These are phyloP conservation scores for Stegana nigrithorax DNA, from an alignment of 2,888 invertebrate species.

Conservation along the genomic window DNA sequence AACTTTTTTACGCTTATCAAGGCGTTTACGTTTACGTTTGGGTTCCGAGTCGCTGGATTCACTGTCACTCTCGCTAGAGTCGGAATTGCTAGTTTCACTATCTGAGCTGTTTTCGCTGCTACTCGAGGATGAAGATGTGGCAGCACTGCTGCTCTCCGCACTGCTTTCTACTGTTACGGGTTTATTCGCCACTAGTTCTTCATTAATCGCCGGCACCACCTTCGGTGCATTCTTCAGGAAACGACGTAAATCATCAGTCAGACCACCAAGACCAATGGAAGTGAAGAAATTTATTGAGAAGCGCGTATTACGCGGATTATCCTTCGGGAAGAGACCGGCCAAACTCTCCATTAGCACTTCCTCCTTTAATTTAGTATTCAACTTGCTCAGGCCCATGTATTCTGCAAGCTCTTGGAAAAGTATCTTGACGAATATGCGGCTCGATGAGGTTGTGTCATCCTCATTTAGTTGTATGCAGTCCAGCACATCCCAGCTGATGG, in stretches of 20 bases:
- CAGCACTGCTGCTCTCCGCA: not conserved
- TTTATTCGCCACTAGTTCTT: conserved; percentile 62
- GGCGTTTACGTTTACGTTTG: conserved; percentile 40
- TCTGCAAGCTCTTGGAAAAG: conserved; percentile 96
- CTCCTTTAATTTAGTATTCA: conserved; percentile 92
- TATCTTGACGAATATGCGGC: conserved; percentile 97
- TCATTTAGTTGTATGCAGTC: conserved; percentile 92
- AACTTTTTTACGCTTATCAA: conserved; percentile 35
- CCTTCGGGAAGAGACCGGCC: conserved; percentile 92
- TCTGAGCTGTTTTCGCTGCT: conserved; percentile 34
- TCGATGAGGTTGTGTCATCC: conserved; percentile 97
- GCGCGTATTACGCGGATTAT: conserved; percentile 95
- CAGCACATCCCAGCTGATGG: conserved; percentile 95
- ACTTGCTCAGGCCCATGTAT: conserved; percentile 92
- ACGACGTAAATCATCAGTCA: conserved; percentile 92
- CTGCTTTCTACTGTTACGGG: conserved; percentile 32
- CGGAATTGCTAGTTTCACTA: conserved; percentile 35
- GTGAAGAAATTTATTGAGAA: conserved; percentile 99
- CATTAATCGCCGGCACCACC: conserved; percentile 63
- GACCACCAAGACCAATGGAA: conserved; percentile 94
- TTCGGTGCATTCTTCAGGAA: conserved; percentile 77
- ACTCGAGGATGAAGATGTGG: conserved; percentile 32
- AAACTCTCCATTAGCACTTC: conserved; percentile 87
- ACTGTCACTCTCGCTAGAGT: conserved; percentile 39
- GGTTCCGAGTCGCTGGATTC: conserved; percentile 45